These are phyloP conservation scores for Uromys caudimaculatus DNA, from an alignment of 2,797 vertebrate genomes.

Conservation along the genomic window DNA sequence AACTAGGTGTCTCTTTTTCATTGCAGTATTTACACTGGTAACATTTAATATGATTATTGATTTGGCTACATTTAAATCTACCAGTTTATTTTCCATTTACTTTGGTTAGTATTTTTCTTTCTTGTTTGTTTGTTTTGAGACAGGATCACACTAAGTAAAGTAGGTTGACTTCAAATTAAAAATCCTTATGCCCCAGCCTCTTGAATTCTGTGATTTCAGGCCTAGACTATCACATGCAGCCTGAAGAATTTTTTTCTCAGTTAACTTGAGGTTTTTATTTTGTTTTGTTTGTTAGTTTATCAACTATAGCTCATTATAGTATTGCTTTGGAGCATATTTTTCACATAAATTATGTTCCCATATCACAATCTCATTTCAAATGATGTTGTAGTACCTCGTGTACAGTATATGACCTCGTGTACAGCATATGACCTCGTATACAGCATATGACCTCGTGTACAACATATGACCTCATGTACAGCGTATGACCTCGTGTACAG, in stretches of 20 bases:
- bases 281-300: constrained; percentile 25
- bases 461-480: too few species aligned
- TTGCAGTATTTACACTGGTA: not conserved
- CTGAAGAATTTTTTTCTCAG: not conserved
- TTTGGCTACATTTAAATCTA: constrained; percentile 23
- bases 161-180: not conserved
- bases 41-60: not conserved
- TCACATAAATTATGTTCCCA: not conserved
- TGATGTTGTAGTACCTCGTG: not conserved
- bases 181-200: not conserved
- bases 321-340: constrained; percentile 33
- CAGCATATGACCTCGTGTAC: too few species aligned
- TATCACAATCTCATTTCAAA: constrained; percentile 22
- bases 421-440: too few species aligned
- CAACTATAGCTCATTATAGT: not conserved
- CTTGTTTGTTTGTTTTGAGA: not conserved
- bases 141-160: not conserved
- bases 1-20: not conserved
- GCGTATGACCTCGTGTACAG: too few species aligned
- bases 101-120: not conserved
- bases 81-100: constrained; percentile 26
- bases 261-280: not conserved
- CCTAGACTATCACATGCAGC: not conserved
- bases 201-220: not conserved
- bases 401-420: not conserved